Base-by-base conservation (phyloP, 2,888 invertebrate genomes). In the Cephus runcator region DNA sequence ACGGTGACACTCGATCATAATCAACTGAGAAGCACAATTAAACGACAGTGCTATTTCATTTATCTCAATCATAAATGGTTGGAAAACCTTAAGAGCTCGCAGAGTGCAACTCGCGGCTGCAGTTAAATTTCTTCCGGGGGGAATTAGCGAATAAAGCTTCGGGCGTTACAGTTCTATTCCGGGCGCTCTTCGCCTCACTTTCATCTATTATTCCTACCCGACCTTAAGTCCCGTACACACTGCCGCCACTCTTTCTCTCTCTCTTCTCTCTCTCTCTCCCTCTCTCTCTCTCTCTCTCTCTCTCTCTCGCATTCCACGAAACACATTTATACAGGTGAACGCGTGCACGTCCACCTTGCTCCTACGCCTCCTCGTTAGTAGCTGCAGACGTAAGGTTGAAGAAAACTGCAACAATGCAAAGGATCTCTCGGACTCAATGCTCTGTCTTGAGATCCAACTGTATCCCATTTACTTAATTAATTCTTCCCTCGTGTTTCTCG, bases 121-220 rank as follows among this genome's bases (percentile, higher is more conserved):
- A 80, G 78, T 81, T 78, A 78, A 84, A 82, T 80, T 79, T 80
- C 81, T 68, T 75, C 35, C 71, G 34, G 74, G 79, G 69, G 68
- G 79, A 81, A 84, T 84, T 83, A 83, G 79, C 75, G 75, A 69
- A 77, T 74, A 80, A 81, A 40, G 40, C 40, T 40, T 15, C 40
- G 40, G 15, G 40, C 76, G 73, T 35, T 40, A 73, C 56, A 33
- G 75, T 69, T 35, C 15, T 12, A 11, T 31, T 15, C 36, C 68
- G 11, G 33, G 35, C 33, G 12, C 36, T 35, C 75, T 79, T 81
- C 81, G 76, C 76, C 76, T 79, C 78, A 78, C 79, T 83, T 81
- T 84, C 83, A 85, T 86, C 81, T 83, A 83, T 84, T 86, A 86
- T 85, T 86, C 81, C 81, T 75, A 71, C 33, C 78, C 23, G 23